Percentiles rank a stretch among this genome's conserved stretches.
Conservation (phyloP, 2,888 invertebrate species). For the Ectobius pallidus region DNA sequence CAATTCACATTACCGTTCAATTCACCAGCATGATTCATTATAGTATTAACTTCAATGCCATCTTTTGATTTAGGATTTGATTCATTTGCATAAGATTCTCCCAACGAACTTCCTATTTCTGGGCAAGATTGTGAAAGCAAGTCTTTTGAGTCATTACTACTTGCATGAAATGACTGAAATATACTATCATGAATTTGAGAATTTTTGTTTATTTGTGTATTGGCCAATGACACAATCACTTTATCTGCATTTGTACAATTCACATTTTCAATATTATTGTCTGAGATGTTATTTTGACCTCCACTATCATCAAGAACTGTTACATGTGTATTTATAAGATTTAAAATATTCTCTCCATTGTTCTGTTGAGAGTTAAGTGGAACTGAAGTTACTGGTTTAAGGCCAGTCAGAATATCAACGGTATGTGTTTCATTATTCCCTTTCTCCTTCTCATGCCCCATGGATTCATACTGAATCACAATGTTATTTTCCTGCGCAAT, state of each 20-base stretch:
- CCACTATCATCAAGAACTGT: neutral
- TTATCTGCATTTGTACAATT: neutral
- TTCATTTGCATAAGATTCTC: neutral
- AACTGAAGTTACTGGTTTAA: neutral
- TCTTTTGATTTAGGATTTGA: too few relatives aligned
- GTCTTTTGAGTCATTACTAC: neutral
- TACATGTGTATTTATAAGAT: conserved; percentile 6
- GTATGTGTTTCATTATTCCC: neutral
- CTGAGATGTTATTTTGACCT: neutral
- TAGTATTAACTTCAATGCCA: neutral
- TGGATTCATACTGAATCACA: neutral
- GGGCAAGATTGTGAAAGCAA: neutral
- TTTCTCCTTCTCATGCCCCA: neutral
- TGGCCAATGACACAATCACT: too few relatives aligned
- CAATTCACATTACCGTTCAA: neutral
- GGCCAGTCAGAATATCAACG: neutral
- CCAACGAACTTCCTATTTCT: neutral
- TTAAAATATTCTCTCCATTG: conserved; percentile 11
- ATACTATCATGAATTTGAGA: neutral
- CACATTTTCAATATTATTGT: neutral
- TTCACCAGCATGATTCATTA: neutral
- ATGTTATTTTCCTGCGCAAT: too few relatives aligned
- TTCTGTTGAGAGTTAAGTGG: neutral
- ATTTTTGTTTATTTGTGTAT: neutral
- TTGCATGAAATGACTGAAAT: neutral